Evolutionary conservation across 1,140 invertebrate species (phyloP).

Genomic region (Dufourea novaeangliae): DNA sequence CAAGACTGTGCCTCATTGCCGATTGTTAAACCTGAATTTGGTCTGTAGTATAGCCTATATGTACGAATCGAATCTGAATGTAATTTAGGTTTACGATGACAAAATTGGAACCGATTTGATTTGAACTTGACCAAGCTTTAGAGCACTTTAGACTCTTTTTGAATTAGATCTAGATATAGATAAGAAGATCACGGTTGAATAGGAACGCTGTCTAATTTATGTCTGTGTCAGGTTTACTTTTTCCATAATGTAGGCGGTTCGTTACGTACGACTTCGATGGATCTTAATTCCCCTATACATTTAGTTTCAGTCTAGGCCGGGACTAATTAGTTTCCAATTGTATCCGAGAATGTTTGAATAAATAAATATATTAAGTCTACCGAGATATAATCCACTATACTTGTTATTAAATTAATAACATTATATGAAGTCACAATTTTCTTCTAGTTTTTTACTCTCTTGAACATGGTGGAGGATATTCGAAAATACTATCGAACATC

Average conservation of each 20-base stretch:
- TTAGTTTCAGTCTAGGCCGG: no score
- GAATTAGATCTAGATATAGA: not conserved
- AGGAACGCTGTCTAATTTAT: not conserved
- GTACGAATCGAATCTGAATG: not conserved
- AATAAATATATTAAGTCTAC: no score
- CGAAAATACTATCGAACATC: not conserved
- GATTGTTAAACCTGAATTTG: not conserved
- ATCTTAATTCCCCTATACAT: no score
- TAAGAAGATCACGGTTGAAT: not conserved
- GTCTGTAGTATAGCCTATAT: not conserved
- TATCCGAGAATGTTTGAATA: no score
- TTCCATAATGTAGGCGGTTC: not conserved
- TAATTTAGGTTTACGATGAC: not conserved
- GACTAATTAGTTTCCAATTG: no score
- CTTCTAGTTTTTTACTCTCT: no score
- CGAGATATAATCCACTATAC: no score
- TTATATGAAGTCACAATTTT: no score
- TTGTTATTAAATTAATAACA: no score
- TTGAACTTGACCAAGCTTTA: no score
- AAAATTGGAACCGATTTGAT: no score
- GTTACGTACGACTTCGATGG: no score
- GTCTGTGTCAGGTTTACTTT: not conserved
- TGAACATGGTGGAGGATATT: not conserved
- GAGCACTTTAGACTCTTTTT: not conserved
- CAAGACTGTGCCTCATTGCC: not conserved